A percentile compares a stretch with the other conserved stretches of the same genome.
Conservation (phyloP, 1,140 invertebrate species). For the Diuraphis noxia region DNA sequence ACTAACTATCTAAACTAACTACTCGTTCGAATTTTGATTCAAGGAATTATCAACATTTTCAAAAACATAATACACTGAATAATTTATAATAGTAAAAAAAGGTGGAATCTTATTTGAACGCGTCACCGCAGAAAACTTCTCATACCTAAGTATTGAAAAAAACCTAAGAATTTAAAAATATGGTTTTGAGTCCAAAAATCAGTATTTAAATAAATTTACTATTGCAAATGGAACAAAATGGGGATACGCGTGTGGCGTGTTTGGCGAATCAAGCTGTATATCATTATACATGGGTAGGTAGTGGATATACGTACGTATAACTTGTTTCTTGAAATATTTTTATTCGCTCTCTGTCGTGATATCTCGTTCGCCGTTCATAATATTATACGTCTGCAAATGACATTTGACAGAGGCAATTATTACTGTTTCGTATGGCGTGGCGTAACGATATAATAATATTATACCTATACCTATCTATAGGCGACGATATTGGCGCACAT, state of each 20-base stretch:
- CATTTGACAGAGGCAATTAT: not conserved
- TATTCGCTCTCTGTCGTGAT: not conserved
- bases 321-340: not conserved
- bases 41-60: no score
- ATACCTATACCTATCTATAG: not conserved
- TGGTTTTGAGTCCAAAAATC: not conserved
- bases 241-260: no score
- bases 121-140: not conserved
- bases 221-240: not conserved
- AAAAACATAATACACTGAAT: no score
- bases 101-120: no score
- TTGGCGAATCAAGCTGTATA: no score
- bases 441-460: not conserved
- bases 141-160: not conserved
- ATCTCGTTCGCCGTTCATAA: not conserved
- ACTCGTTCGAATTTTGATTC: no score
- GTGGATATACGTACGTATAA: not conserved
- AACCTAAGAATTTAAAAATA: no score
- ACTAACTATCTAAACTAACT: no score
- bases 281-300: no score
- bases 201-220: not conserved
- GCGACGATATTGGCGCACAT: not conserved
- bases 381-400: not conserved
- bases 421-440: not conserved
- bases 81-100: no score